Evolutionary conservation across 2,113 vertebrate genomes (phyloP).

Genomic region (Riparia riparia): DNA sequence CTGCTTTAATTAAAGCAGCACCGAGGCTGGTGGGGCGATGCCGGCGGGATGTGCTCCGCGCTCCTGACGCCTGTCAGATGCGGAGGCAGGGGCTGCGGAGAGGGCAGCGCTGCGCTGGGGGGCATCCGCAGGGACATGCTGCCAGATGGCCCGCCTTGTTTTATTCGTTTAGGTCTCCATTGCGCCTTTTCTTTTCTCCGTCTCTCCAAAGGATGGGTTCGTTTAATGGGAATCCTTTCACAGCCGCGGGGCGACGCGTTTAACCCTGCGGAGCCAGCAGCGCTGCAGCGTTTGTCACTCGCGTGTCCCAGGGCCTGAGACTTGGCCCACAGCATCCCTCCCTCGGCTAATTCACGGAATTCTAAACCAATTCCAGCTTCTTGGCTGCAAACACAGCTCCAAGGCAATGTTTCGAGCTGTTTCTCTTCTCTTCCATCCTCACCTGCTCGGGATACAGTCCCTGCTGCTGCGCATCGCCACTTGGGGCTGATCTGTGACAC

Average conservation of each 20-base stretch:
- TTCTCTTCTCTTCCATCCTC: rapidly evolving
- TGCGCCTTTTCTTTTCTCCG: not conserved
- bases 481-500: not conserved
- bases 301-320: rapidly evolving
- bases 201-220: slow-evolving; percentile 36
- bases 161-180: slow-evolving; percentile 64
- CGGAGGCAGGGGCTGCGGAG: not conserved
- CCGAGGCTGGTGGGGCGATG: not conserved
- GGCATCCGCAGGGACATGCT: slow-evolving; percentile 35
- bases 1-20: slow-evolving; percentile 44
- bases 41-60: not conserved
- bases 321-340: not conserved
- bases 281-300: rapidly evolving
- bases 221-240: not conserved
- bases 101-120: not conserved
- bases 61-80: slow-evolving; percentile 46
- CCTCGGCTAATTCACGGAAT: not conserved
- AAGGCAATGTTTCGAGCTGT: rapidly evolving
- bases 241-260: not conserved
- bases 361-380: not conserved
- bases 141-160: slow-evolving; percentile 65
- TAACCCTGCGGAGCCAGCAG: not conserved
- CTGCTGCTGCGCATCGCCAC: rapidly evolving
- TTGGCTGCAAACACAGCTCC: rapidly evolving
- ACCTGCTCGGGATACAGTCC: rapidly evolving